Evolutionary conservation across 2,888 invertebrate genomes (phyloP), one percentile per base, ranked within the genome.

Genomic region (Oscheius sp.): DNA sequence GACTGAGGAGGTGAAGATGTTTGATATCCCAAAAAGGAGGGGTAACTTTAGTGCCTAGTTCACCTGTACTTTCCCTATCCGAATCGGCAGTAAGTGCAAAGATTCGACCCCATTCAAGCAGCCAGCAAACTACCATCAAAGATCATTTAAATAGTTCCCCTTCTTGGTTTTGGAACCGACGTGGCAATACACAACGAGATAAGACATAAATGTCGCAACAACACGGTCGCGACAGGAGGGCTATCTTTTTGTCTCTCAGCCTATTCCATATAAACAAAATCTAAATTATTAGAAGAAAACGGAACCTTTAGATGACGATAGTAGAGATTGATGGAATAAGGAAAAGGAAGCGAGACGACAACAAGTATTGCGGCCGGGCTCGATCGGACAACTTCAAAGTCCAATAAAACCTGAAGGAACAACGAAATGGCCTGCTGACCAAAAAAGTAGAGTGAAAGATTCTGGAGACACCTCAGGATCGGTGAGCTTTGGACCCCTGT

Each of bases 301-400:
- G 13, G 35, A 29, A 59, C 27, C 5, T 21, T 2, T 9, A 9
- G n/a, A 53, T 25, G 53, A 53, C 53, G 25, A 12, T 53, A 9
- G 12, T 2, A 16, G 21, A 49, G 49, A 53, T 3, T 23, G 25
- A 35, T 35, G 9, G 9, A 61, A 13, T 41, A 61, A 9, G 43
- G 43, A 61, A 13, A 43, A 18, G 21, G 41, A 27, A n/a, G 58
- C 27, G 25, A 18, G 43, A 43, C 61, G 41, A 16, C 61, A 41
- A 61, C 35, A 41, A 61, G 41, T 35, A 23, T 41, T 18, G 18
- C 5, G 61, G 18, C 18, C 61, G 61, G 61, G 43, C 61, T 61
- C 25, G 61, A 61, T 61, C 61, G 41, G 61, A 61, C 61, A 61
- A 43, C 61, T 43, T 35, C 41, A 21, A 43, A 61, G 61, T 61